Conservation (phyloP, 2,113 vertebrate species). For the Platysternon megacephalum region DNA sequence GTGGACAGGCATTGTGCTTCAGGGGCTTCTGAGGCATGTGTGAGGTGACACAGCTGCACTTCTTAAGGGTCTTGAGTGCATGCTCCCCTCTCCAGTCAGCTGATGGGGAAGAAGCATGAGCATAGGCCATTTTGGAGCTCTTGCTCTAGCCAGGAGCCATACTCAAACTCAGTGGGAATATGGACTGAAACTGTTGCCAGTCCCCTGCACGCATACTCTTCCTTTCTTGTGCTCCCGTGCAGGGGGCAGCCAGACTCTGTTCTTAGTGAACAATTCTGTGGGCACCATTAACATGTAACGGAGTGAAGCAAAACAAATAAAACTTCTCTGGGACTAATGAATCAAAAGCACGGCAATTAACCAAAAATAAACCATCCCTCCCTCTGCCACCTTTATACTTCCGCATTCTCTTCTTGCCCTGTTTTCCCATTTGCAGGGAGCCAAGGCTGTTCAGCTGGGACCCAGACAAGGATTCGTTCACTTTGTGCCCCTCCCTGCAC, state of each 20-base stretch:
- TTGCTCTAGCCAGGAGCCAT: background rate
- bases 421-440: background rate
- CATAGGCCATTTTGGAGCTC: background rate
- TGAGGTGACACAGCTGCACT: background rate
- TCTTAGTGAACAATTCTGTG: background rate
- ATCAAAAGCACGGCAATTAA: background rate
- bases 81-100: background rate
- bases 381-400: background rate
- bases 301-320: background rate
- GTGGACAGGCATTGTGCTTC: background rate
- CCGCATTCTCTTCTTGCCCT: background rate
- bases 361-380: background rate
- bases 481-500: background rate
- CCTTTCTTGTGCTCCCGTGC: background rate
- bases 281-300: background rate
- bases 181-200: background rate
- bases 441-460: background rate
- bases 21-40: background rate
- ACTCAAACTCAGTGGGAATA: fast-evolving
- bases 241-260: background rate
- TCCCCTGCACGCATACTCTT: fast-evolving
- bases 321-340: background rate
- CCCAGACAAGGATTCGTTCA: background rate
- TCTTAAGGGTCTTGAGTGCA: background rate
- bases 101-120: background rate